phyloP scores from a whole-genome alignment of 2,797 vertebrate genomes.

The Salmo trutta region DNA sequence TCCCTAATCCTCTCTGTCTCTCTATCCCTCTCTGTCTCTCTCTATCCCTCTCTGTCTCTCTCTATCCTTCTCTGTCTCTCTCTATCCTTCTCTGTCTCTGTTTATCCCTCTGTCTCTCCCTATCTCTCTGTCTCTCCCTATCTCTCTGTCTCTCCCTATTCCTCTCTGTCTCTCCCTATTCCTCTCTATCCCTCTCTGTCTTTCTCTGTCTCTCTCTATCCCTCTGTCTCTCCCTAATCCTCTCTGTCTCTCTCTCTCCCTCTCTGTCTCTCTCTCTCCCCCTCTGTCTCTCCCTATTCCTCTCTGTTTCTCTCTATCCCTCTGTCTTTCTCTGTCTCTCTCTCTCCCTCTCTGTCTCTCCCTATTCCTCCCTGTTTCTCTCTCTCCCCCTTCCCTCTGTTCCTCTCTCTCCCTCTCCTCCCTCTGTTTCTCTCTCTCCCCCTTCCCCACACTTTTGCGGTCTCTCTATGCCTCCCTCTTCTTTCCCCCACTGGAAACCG shows the following conservation, averaged over 20 bases:
- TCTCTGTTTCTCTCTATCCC: too few relatives aligned
- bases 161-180: not conserved
- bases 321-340: too few relatives aligned
- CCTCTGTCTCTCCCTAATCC: slow-evolving; percentile 6
- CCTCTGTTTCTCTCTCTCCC: not conserved
- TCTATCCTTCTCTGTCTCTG: not conserved
- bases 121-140: not conserved
- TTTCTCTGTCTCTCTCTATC: slow-evolving; percentile 1
- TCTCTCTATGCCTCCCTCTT: slow-evolving; percentile 23
- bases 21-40: not conserved
- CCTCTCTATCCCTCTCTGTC: not conserved
- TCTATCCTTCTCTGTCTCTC: slow-evolving; percentile 19
- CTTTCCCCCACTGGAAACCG: slow-evolving; percentile 52
- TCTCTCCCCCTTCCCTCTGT: not conserved
- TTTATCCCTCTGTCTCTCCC: not conserved
- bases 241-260: slow-evolving; percentile 7
- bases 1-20: slow-evolving; percentile 20
- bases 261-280: not conserved
- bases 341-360: too few relatives aligned
- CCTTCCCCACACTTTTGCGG: not conserved
- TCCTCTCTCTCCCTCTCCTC: slow-evolving; percentile 1
- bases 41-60: not conserved
- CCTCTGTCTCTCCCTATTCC: too few relatives aligned
- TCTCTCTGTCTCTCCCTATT: not conserved
- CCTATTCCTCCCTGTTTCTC: not conserved